Percentiles rank a stretch among this genome's conserved stretches.
Conservation (phyloP, 1,140 invertebrate genomes). For the Berghia stephanieae region DNA sequence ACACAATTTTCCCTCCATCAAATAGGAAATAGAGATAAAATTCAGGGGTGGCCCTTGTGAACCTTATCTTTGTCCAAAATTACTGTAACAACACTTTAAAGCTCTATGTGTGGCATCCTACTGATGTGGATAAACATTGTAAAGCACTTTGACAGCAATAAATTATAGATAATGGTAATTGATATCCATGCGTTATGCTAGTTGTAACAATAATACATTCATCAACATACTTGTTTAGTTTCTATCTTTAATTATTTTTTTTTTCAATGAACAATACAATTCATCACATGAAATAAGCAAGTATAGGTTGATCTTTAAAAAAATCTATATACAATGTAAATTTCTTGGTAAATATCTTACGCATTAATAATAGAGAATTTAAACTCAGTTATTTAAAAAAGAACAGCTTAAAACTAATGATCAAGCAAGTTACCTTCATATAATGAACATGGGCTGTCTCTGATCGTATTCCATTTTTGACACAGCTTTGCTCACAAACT, state of each 20-base stretch:
- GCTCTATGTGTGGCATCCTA: no score
- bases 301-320: conserved; percentile 30
- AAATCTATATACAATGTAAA: background rate
- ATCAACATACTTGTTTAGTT: no score
- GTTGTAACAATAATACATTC: no score
- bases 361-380: background rate
- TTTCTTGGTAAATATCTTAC: background rate
- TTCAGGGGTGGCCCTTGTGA: no score
- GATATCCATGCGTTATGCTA: no score
- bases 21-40: no score
- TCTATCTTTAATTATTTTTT: conserved; percentile 50
- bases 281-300: conserved; percentile 68
- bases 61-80: no score
- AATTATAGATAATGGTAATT: no score
- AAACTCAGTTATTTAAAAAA: background rate
- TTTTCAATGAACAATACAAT: conserved; percentile 55
- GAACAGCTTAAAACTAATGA: background rate
- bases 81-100: no score
- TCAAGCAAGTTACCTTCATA: conserved; percentile 45
- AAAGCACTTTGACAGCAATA: no score
- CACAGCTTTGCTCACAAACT: conserved; percentile 30
- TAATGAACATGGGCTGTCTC: conserved; percentile 68
- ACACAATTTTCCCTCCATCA: no score
- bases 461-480: conserved; percentile 68
- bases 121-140: no score